Evolutionary conservation across 2,888 invertebrate genomes (phyloP).

Genomic region (Scotopteryx bipunctaria): DNA sequence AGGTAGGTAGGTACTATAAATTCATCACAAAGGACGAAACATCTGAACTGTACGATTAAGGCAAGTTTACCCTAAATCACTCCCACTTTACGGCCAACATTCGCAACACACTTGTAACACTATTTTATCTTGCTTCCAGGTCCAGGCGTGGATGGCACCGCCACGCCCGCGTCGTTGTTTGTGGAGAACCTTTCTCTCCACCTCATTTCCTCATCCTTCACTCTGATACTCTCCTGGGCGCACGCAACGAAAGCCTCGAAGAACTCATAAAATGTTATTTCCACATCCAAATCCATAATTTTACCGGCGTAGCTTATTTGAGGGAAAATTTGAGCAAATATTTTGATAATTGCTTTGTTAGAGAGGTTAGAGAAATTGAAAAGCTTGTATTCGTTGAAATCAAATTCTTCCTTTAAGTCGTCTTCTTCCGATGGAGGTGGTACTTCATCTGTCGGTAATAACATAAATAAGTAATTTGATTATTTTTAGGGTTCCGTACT

Average conservation of each 20-base stretch:
- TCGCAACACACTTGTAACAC: no score
- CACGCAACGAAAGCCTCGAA: slow-evolving; percentile 81
- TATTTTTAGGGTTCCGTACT: neutral
- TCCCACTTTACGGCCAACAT: no score
- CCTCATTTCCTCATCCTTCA: slow-evolving; percentile 52
- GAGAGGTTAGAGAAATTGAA: slow-evolving; percentile 68
- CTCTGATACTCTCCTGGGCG: slow-evolving; percentile 63
- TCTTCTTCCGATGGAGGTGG: slow-evolving; percentile 30
- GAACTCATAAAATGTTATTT: slow-evolving; percentile 84
- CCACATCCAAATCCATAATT: slow-evolving; percentile 76
- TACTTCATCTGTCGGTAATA: slow-evolving; percentile 56
- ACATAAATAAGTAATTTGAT: neutral
- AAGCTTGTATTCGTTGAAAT: slow-evolving; percentile 41
- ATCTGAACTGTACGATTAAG: no score
- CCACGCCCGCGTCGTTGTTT: slow-evolving; percentile 12
- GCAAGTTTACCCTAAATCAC: no score
- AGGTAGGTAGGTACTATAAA: no score
- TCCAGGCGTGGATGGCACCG: slow-evolving; percentile 5
- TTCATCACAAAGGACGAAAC: no score
- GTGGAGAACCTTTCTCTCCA: slow-evolving; percentile 44
- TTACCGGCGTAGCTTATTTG: slow-evolving; percentile 55
- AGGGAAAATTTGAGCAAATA: slow-evolving; percentile 76
- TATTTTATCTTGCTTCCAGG: slow-evolving; percentile 15
- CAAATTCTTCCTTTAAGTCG: slow-evolving; percentile 15
- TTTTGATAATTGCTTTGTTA: slow-evolving; percentile 57